Base-by-base conservation (phyloP, 2,797 vertebrate species). In the Coregonus sp. region DNA sequence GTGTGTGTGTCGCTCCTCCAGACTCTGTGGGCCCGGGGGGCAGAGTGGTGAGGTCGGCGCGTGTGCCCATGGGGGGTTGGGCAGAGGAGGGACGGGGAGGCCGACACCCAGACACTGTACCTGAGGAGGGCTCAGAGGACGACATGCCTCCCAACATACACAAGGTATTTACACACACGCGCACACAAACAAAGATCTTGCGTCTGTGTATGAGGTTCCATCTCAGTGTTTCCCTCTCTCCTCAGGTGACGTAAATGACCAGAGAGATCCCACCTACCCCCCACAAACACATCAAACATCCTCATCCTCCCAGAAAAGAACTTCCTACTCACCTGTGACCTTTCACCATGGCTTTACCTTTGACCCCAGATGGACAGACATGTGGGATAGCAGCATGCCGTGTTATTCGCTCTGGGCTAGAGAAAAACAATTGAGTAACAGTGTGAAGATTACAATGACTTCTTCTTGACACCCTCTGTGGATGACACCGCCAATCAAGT, bases 61-160 rank as follows among this genome's bases (percentile, higher is more conserved):
- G 95, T 47, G 92, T 97, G 82, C 96, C 98, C 4, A 95, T 99
- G 88, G 98, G 98, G 75, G 98, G 97, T 2, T 99, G 98, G 98
- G 96, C 96, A 15, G 97, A 99, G 86, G 96, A 97, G 0, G 92
- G 92, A 67, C 95, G 95, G 81, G 76, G 78, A 72, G 85, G 89
- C 0, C 92, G 95, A 77, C 96, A 96, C 78, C 97, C 96, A 1
- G 97, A 95, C 75, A 90, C 97, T 0, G 95, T 99, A 61, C 97
- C 96, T 1, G 98, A 99, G 90, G 98, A 98, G 90, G 96, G 95
- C 73, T 97, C 96, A 0, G 98, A 98, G 79, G 97, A 99, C 0
- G 97, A 99, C 84, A 90, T 98, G 76, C 97, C 98, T 2, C 98
- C 97, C 9, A 96, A 97, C 82, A 94, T 96, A 80, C 98, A 98